Evolutionary conservation across 2,888 invertebrate genomes (phyloP).

Genomic region (Argyresthia albistria): DNA sequence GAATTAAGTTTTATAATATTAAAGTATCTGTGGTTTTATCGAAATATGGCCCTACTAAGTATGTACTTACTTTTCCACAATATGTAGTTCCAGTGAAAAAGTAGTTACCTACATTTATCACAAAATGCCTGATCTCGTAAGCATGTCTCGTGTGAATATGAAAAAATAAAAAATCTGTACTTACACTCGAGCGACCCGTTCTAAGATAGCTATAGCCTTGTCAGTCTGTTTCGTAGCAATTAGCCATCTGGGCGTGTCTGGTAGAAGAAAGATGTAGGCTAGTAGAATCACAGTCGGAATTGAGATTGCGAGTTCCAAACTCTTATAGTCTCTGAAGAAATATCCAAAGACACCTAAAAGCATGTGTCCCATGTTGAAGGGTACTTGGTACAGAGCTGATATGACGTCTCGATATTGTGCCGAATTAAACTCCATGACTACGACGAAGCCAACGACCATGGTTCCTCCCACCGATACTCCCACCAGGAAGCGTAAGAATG

Average conservation of each 20-base stretch:
- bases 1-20: too few relatives aligned
- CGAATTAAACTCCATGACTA: slow-evolving; percentile 79
- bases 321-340: slow-evolving; percentile 75
- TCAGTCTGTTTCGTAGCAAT: slow-evolving; percentile 78
- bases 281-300: slow-evolving; percentile 71
- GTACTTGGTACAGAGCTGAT: slow-evolving; percentile 77
- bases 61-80: too few relatives aligned
- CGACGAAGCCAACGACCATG: slow-evolving; percentile 77
- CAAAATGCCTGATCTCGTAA: too few relatives aligned
- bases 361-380: slow-evolving; percentile 80
- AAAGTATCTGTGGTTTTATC: too few relatives aligned
- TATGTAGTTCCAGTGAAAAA: too few relatives aligned
- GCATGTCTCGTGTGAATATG: too few relatives aligned
- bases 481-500: slow-evolving; percentile 77
- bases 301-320: slow-evolving; percentile 78
- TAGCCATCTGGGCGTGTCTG: slow-evolving; percentile 88
- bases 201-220: slow-evolving; percentile 75
- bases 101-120: too few relatives aligned
- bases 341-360: slow-evolving; percentile 75
- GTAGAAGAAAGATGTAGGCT: slow-evolving; percentile 77
- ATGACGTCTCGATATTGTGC: slow-evolving; percentile 66
- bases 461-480: slow-evolving; percentile 86
- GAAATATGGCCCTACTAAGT: too few relatives aligned
- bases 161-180: not conserved
- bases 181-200: slow-evolving; percentile 72